Conservation (phyloP, 1,140 invertebrate genomes). For the Calephelis virginiensis region DNA sequence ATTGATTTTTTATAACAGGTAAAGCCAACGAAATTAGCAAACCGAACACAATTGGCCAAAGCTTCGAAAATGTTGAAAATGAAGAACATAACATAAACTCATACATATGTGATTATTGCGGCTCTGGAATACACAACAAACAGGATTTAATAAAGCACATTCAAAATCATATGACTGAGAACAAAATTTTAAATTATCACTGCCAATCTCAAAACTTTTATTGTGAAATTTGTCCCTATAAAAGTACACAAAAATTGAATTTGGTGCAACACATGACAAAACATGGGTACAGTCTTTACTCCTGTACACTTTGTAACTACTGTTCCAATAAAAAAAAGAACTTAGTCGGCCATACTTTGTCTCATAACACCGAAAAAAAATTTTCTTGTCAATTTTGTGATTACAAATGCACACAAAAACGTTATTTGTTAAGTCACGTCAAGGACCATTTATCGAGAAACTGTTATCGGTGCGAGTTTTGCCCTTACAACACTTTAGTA, state of each 20-base stretch:
- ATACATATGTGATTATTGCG: neutral
- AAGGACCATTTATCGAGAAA: neutral
- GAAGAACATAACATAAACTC: too few relatives aligned
- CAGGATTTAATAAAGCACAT: neutral
- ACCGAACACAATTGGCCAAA: too few relatives aligned
- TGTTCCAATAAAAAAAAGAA: neutral
- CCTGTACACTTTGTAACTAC: neutral
- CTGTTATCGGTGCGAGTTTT: neutral
- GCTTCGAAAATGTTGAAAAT: too few relatives aligned
- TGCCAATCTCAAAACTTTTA: neutral
- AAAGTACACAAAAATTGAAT: neutral
- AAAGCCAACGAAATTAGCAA: too few relatives aligned
- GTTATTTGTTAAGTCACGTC: neutral
- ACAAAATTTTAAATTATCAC: neutral
- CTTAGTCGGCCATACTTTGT: neutral
- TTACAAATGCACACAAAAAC: neutral
- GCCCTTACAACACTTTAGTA: neutral
- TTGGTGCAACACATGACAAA: neutral
- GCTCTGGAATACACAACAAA: neutral
- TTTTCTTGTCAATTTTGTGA: neutral
- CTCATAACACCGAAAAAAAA: constrained; percentile 1
- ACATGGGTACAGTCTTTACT: neutral
- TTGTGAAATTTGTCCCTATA: neutral
- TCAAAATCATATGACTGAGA: neutral
- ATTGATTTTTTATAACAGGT: too few relatives aligned